A percentile compares a stretch with the other conserved stretches of the same genome.
These are phyloP conservation scores for Ephydatia muelleri DNA, from an alignment of 37 sponge, comb jelly and placozoan genomes.

Conservation along the genomic window DNA sequence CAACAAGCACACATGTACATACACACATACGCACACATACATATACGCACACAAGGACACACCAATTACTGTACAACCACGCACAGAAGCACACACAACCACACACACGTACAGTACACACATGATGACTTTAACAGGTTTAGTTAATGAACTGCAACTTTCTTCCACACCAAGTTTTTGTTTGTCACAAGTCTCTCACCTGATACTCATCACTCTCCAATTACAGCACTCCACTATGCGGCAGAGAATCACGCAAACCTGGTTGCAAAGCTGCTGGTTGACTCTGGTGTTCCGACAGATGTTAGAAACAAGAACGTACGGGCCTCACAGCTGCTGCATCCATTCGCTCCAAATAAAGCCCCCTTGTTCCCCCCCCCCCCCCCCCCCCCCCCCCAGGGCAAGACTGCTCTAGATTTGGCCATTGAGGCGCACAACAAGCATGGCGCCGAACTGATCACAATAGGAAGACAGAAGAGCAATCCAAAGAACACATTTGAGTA, in stretches of 20 bases:
- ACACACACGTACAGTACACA: background rate
- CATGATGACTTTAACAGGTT: too few relatives aligned
- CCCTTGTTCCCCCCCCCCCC: background rate
- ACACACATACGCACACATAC: slow-evolving; percentile 21
- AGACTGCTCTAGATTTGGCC: slow-evolving; percentile 66
- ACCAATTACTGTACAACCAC: slow-evolving; percentile 5
- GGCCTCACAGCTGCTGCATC: too few relatives aligned
- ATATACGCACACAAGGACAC: slow-evolving; percentile 2
- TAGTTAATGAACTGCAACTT: too few relatives aligned
- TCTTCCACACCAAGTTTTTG: too few relatives aligned
- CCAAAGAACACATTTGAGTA: slow-evolving; percentile 37
- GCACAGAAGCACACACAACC: slow-evolving; percentile 23
- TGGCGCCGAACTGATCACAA: slow-evolving; percentile 29
- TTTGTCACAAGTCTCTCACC: too few relatives aligned
- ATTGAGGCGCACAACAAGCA: slow-evolving; percentile 61
- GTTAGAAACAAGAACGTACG: slow-evolving; percentile 54
- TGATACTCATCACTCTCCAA: background rate
- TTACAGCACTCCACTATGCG: slow-evolving; percentile 64
- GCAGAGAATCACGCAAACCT: slow-evolving; percentile 41
- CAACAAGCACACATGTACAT: slow-evolving; percentile 3
- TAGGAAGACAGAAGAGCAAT: slow-evolving; percentile 33
- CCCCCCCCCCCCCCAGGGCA: slow-evolving; percentile 28
- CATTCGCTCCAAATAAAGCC: background rate
- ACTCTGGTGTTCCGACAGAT: slow-evolving; percentile 45
- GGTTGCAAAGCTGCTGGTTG: slow-evolving; percentile 33